Base-by-base conservation (phyloP, 2,888 invertebrate species). In the Apamea crenata region DNA sequence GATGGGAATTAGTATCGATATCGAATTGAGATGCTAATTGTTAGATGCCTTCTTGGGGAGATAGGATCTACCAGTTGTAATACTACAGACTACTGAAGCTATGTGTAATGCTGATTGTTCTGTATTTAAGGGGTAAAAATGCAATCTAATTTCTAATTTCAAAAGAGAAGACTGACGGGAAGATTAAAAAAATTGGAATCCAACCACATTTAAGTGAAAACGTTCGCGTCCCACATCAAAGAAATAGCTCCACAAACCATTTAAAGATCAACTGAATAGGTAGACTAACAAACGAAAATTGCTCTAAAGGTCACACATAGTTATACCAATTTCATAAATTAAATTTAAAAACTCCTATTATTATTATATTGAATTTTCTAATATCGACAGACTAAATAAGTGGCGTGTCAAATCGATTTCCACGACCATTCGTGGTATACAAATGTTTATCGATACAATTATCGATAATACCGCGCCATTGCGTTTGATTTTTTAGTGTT, bases 401-500 rank as follows among this genome's bases (percentile, higher is more conserved):
- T 90, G 90, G 82, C 88, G 83, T 82, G 50, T 67, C 81, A 73
- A 87, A 90, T 90, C 83, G 86, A 86, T 88, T 89, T 82, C 59
- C 71, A 83, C 81, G 88, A 86, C 59, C 69, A 78, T 85, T 87
- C 74, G 61, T 74, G 80, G 68, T 80, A 78, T 80, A 86, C 79
- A 84, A 87, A 87, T 78, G 77, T 85, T 68, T 80, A 91, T 91
- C 91, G 90, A 92, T 89, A 90, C 71, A 82, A 86, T 90, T 87
- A 91, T 91, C 88, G 90, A 90, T 87, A 84, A 82, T 74, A 65
- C 66, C 63, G 72, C 77, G 71, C 67, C 90, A 87, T 80, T 92
- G 86, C 87, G 89, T 91, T 92, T 86, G 85, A 90, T 91, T 93
- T 93, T 95, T 94, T 94, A 95, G 94, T 93, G 91, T 89, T 90